Conservation (phyloP, 92 coral and sea anemone genomes). For the Paramuricea clavata region DNA sequence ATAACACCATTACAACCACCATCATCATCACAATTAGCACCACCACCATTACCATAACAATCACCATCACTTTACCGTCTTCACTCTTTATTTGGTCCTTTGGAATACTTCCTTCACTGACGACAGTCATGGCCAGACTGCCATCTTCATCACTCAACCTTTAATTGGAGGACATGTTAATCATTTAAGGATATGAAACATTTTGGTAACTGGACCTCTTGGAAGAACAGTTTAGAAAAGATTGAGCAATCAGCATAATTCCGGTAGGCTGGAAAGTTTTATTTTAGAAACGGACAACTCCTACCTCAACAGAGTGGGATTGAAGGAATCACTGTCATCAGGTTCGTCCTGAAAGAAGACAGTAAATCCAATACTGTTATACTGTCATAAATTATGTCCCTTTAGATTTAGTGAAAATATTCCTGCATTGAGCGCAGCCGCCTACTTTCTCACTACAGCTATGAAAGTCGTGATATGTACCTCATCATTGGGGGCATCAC, state of each 20-base stretch:
- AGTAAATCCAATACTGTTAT: no score
- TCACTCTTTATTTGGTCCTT: conserved; percentile 5
- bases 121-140: background rate
- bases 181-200: background rate
- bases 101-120: conserved; percentile 40
- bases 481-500: conserved; percentile 2
- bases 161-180: background rate
- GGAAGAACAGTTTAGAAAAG: background rate
- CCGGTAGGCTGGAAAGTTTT: no score
- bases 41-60: no score
- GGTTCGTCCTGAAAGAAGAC: conserved; percentile 9
- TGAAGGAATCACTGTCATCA: conserved; percentile 5
- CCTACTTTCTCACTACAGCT: no score
- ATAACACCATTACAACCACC: no score
- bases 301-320: conserved; percentile 16
- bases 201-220: background rate
- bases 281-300: no score
- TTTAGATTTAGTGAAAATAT: no score
- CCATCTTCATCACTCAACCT: conserved; percentile 46
- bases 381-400: no score
- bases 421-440: no score
- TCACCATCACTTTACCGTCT: conserved; percentile 3
- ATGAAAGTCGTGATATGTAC: no score
- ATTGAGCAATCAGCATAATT: no score
- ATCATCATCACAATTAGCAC: no score